Conservation (phyloP, 2,113 vertebrate genomes). For the Ascaphus truei region DNA sequence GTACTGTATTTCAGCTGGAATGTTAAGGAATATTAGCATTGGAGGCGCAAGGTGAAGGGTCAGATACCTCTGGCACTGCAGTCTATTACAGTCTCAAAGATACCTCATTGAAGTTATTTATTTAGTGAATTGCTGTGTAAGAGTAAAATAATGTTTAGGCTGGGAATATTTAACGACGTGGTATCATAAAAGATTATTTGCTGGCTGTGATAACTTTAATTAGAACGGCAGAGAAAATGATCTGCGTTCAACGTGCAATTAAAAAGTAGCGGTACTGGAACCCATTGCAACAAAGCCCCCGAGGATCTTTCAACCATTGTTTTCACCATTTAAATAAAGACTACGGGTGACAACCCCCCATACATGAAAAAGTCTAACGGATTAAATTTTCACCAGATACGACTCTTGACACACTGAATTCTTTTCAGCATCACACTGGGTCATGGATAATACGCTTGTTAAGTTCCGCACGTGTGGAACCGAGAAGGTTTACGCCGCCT, state of each 20-base stretch:
- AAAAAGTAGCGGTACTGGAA: constrained; percentile 9
- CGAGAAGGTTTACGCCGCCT: constrained; percentile 8
- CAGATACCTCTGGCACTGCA: too few relatives aligned
- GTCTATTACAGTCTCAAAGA: too few relatives aligned
- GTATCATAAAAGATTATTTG: neutral
- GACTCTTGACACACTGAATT: constrained; percentile 12
- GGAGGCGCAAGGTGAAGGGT: too few relatives aligned
- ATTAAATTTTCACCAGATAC: constrained; percentile 25
- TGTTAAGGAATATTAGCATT: too few relatives aligned
- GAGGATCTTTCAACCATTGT: constrained; percentile 24
- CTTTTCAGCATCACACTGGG: constrained; percentile 8
- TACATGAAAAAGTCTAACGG: constrained; percentile 21
- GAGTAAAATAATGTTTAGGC: neutral
- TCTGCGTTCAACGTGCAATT: neutral
- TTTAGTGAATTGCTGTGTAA: too few relatives aligned
- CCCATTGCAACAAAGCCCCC: constrained; percentile 30
- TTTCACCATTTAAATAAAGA: constrained; percentile 29
- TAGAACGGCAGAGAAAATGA: neutral
- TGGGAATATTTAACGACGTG: neutral
- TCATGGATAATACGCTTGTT: constrained; percentile 18
- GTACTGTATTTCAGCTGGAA: too few relatives aligned
- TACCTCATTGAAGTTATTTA: too few relatives aligned
- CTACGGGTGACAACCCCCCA: constrained; percentile 10
- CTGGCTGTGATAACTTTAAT: neutral
- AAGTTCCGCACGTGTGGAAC: constrained; percentile 8